Evolutionary conservation across 2,113 vertebrate genomes (phyloP), one percentile per base, ranked within the genome.

Genomic region (Boulengeromyrus knoepffleri): DNA sequence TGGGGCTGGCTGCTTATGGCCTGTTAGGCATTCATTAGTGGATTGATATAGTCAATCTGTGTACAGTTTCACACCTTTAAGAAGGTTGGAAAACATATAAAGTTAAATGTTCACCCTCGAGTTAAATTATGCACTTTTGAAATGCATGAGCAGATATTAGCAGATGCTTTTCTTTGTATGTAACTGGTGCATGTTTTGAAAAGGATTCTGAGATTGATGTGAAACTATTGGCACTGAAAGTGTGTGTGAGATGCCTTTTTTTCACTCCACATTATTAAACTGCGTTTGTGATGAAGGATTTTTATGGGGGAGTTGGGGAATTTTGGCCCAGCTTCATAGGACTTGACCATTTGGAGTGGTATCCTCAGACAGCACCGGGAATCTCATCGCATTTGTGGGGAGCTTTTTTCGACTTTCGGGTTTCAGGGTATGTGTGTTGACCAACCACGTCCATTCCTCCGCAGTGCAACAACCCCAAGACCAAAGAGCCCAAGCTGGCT

Each of bases 401-500:
- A 80, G 36, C 31, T 42, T 15, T 42, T 80, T 42, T 19, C 5
- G 13, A 39, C 36, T 5, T 17, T 15, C 12, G 19, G n/a, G 45
- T 50, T 80, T 80, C 24, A n/a, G 24, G 47, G 47, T 24, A 27
- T 49, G 47, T 15, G 36, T n/a, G 24, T 9, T 31, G 15, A 24
- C 90, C 88, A 90, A 88, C 91, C 42, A 93, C 89, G 91, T 83
- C 62, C 89, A 91, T 49, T 84, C 92, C 53, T 66, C 92, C 93
- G 31, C 92, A 99, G 99, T 99, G 99, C 93, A 99, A 99, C 94
- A 99, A 99, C 92, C 99, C 99, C 24, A 97, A 97, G 92, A 99
- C 99, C 88, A 99, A 99, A 94, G 99, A 99, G 94, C 98, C 99
- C 31, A 99, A 99, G 93, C 92, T 99, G 47, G 94, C 96, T 89